Evolutionary conservation across 2,113 vertebrate species (phyloP).

Genomic region (Phaetusa simplex): DNA sequence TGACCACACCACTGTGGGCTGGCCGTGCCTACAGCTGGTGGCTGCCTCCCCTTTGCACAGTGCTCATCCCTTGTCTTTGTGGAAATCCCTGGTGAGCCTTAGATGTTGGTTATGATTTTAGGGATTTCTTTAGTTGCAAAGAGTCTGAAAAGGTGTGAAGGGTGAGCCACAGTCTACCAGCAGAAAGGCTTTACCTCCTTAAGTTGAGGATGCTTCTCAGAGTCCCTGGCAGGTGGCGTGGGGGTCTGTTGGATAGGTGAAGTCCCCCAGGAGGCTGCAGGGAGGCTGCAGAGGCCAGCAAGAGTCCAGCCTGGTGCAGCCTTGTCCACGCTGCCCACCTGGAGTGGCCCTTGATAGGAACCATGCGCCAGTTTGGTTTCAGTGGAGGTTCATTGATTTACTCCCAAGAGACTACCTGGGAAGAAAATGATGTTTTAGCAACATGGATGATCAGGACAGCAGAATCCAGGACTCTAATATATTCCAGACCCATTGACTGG

Average conservation of each 20-base stretch:
- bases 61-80: background rate
- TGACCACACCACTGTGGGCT: background rate
- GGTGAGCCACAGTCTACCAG: background rate
- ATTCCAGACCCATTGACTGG: background rate
- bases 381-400: background rate
- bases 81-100: background rate
- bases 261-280: background rate
- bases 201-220: background rate
- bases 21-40: background rate
- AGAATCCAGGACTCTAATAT: background rate
- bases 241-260: background rate
- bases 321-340: background rate
- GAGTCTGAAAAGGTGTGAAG: background rate
- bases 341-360: background rate
- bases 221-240: background rate
- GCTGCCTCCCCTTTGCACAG: background rate
- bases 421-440: background rate
- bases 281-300: background rate
- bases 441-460: background rate
- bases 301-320: background rate
- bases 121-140: background rate
- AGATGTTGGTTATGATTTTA: background rate
- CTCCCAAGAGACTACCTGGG: background rate
- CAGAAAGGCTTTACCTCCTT: background rate
- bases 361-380: fast-evolving